Conservation (phyloP, 2,888 invertebrate species). For the Latheticus oryzae region DNA sequence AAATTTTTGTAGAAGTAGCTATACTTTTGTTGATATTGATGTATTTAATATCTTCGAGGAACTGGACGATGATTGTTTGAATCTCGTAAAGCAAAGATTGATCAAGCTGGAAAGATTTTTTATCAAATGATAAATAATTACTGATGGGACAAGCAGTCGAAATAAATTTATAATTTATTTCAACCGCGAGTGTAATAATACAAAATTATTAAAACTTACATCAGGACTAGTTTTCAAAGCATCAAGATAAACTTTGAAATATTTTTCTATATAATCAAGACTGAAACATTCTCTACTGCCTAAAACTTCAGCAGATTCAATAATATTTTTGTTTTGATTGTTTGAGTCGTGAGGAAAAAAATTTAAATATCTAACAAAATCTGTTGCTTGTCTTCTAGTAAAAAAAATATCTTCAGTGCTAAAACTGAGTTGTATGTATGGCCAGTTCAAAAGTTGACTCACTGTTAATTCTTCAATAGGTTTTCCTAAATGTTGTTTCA, state of each 20-base stretch:
- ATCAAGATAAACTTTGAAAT: slow-evolving; percentile 5
- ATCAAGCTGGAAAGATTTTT: too few relatives aligned
- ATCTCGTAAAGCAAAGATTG: too few relatives aligned
- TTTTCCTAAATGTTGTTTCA: slow-evolving; percentile 28
- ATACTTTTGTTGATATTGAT: slow-evolving; percentile 27
- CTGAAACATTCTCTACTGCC: slow-evolving; percentile 8
- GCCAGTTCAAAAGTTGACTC: slow-evolving; percentile 30
- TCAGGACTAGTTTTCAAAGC: slow-evolving; percentile 9
- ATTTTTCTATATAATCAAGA: slow-evolving; percentile 6
- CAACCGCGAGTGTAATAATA: too few relatives aligned
- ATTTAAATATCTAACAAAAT: slow-evolving; percentile 25
- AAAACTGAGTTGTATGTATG: slow-evolving; percentile 24
- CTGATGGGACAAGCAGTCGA: too few relatives aligned
- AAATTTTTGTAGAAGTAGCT: slow-evolving; percentile 18
- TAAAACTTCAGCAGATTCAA: slow-evolving; percentile 11
- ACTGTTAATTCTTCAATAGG: slow-evolving; percentile 7
- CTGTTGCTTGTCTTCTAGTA: slow-evolving; percentile 14
- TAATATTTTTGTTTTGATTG: background rate
- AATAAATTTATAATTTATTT: too few relatives aligned
- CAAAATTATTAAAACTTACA: too few relatives aligned
- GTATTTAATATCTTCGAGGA: slow-evolving; percentile 25
- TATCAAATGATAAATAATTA: too few relatives aligned
- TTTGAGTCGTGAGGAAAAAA: slow-evolving; percentile 14
- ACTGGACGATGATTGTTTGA: slow-evolving; percentile 18
- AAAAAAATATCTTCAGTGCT: slow-evolving; percentile 21